Base-by-base conservation (phyloP, 1,140 invertebrate genomes). In the Andricus grossulariae region DNA sequence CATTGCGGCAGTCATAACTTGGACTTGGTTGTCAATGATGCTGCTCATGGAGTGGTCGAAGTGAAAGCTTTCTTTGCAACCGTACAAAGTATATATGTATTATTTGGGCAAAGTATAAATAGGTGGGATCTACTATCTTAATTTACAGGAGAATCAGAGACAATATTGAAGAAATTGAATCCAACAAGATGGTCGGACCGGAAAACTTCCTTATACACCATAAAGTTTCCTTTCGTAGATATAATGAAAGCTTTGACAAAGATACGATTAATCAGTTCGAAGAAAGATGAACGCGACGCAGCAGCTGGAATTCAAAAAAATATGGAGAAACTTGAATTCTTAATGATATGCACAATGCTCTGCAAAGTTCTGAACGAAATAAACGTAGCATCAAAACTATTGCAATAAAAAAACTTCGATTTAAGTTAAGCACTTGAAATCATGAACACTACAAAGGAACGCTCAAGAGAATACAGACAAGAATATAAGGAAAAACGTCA, bases 1-100 rank as follows among this genome's bases (percentile, higher is more conserved):
- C 84, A 86, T 77, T 84, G 81, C 78, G 78, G 80, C 72, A 75
- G 77, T 78, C 85, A 88, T 83, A 86, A 87, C 80, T 83, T 85
- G 77, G 87, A 87, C 84, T 80, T 87, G 50, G 78, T 85, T 49
- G n/a, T 87, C 52, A 85, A 86, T 78, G 83, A 87, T 85, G 80
- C 80, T 75, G 82, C 84, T 49, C 84, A 80, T 76, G 79, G 79
- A 72, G 74, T 79, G 73, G 72, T 72, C 18, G 79, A 88, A 81
- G 80, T 84, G 15, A 76, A 78, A 74, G 55, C 52, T 13, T 76
- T 76, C 45, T 76, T 71, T 52, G 76, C 77, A 50, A 76, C 73
- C 32, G 77, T 78, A n/a, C 71, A 76, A 60, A 74, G 39, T 21
- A 60, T 74, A n/a, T 74, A 73, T 39, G 39, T 73, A 6, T 78